Percentiles rank a stretch among this genome's conserved stretches.
Conservation (phyloP, 2,888 invertebrate species). For the Synergus itoensis region DNA sequence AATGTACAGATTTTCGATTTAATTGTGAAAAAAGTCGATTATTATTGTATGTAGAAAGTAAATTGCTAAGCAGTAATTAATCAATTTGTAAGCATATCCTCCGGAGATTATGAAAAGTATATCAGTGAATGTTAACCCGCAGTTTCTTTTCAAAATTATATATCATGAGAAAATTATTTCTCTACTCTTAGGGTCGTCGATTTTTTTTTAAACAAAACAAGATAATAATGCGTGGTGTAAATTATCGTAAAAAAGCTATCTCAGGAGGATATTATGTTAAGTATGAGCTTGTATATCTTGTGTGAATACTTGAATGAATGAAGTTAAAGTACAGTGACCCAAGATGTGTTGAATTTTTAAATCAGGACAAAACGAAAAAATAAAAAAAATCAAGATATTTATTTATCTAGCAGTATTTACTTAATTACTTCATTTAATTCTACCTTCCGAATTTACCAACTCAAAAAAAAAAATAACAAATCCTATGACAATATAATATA, state of each 20-base stretch:
- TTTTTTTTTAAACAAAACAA: not conserved
- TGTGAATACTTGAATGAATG: conserved; percentile 39
- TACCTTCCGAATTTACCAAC: not conserved
- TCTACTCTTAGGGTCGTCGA: not conserved
- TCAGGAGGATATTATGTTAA: conserved; percentile 35
- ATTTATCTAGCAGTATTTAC: conserved; percentile 22
- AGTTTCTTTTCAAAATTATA: not conserved
- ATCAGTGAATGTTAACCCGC: not conserved
- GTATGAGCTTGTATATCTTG: conserved; percentile 27
- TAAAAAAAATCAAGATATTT: conserved; percentile 36
- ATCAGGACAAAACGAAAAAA: not conserved
- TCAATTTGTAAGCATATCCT: not conserved
- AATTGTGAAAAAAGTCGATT: not conserved
- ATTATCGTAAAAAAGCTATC: not conserved
- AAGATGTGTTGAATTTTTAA: conserved; percentile 35
- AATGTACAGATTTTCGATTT: conserved; percentile 7
- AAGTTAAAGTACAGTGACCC: conserved; percentile 27
- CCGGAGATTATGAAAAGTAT: not conserved
- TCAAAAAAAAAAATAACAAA: too few relatives aligned
- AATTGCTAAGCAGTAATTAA: not conserved
- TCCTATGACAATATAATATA: too few relatives aligned
- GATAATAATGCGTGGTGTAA: not conserved
- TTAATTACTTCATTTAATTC: not conserved
- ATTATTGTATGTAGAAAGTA: not conserved
- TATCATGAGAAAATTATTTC: not conserved